Base-by-base conservation (phyloP, 2,888 invertebrate genomes). In the Cantharis rustica region DNA sequence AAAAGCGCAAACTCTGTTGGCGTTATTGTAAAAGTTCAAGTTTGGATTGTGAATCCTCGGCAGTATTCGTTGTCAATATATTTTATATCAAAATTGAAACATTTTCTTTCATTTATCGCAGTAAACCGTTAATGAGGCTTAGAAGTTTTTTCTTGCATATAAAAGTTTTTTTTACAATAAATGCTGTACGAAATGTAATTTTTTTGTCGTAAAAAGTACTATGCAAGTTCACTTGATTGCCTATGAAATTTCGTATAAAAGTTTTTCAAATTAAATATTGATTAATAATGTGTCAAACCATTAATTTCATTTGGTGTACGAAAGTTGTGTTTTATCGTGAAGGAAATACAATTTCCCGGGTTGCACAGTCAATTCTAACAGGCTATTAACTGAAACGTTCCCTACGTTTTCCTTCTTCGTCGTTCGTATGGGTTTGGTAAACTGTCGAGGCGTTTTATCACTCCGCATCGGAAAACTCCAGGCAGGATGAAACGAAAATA, bases 331-430 rank as follows among this genome's bases (percentile, higher is more conserved):
- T 81, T 82, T 81, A 63, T 71, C 81, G 76, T 80, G 83, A 64
- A 73, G 80, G 80, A 83, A 83, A 84, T 82, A 79, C 82, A 77
- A 82, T 84, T 84, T 84, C 83, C 84, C 84, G 83, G 84, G 84
- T 79, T 81, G 80, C 80, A 79, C 80, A 78, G 77, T 78, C 77
- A 79, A 79, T 80, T 71, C 75, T 73, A 47, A 68, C 69, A 63
- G 77, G 61, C 61, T 66, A 71, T 64, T 69, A 69, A 69, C 71
- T 68, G 16, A 61, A 69, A 66, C 72, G 20, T 61, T 15, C 68
- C 16, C 63, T 5, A 3, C 27, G 17, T 79, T 71, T 72, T 75
- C 78, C 69, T 27, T 83, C 82, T 77, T 78, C 76, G 26, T 82
- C 79, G 61, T 11, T 20, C 31, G 13, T 79, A 77, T 79, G 75